phyloP scores from a whole-genome alignment of 2,113 vertebrate species.

The Chaenocephalus aceratus region DNA sequence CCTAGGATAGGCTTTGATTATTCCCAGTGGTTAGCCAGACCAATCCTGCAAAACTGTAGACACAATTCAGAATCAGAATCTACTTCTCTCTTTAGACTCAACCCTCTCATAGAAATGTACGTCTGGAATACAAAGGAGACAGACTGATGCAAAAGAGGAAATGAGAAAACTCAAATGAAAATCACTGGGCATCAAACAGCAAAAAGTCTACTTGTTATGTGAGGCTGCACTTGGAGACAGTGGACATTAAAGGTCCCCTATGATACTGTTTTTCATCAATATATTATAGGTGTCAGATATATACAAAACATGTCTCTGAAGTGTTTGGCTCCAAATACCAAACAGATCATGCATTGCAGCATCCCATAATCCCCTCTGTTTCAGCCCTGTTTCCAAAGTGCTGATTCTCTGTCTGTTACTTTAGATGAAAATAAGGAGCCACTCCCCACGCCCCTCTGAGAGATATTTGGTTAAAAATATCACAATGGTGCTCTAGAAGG shows the following conservation, averaged over 20 bases:
- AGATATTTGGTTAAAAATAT: too few relatives aligned
- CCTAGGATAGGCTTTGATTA: conserved; percentile 30
- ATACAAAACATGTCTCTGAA: too few relatives aligned
- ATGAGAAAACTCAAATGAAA: background rate
- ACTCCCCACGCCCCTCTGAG: too few relatives aligned
- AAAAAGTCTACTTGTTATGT: background rate
- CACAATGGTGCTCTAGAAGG: too few relatives aligned
- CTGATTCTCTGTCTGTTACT: too few relatives aligned
- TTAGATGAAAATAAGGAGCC: too few relatives aligned
- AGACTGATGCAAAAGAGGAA: background rate
- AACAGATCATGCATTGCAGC: too few relatives aligned
- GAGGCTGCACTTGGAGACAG: background rate
- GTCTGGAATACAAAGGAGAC: conserved; percentile 69
- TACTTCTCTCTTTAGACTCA: background rate
- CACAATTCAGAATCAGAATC: background rate
- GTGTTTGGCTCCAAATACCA: too few relatives aligned
- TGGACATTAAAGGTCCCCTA: background rate
- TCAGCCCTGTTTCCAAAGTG: too few relatives aligned
- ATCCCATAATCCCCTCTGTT: too few relatives aligned
- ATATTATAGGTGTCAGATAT: too few relatives aligned
- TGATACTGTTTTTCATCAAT: too few relatives aligned
- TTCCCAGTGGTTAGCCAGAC: conserved; percentile 16
- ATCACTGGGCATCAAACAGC: background rate
- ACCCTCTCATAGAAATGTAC: conserved; percentile 50
- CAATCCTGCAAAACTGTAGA: conserved; percentile 10